A percentile compares a stretch with the other conserved stretches of the same genome.
Conservation (phyloP, 2,797 vertebrate species). For the Limosa lapponica region DNA sequence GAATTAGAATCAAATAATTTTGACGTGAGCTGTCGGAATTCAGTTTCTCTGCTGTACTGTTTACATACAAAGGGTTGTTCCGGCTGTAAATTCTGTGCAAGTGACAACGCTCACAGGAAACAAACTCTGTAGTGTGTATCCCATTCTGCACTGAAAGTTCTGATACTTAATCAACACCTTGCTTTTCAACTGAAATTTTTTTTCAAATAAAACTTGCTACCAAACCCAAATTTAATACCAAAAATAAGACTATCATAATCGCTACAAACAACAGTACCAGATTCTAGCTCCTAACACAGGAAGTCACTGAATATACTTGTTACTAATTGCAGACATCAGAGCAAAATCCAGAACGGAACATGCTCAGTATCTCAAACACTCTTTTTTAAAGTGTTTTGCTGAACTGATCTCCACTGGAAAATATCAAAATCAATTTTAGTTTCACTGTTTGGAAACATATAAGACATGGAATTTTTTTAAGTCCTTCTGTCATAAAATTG, state of each 20-base stretch:
- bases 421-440: not conserved
- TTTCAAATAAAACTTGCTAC: not conserved
- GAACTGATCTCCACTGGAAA: not conserved
- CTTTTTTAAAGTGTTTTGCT: not conserved
- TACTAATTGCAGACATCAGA: not conserved
- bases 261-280: not conserved
- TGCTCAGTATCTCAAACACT: not conserved
- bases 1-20: not conserved
- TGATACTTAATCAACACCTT: not conserved
- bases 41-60: not conserved
- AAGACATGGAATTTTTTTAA: not conserved
- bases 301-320: not conserved
- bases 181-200: not conserved
- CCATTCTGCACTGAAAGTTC: not conserved
- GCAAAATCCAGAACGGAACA: not conserved
- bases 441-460: not conserved
- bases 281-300: not conserved
- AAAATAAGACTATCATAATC: not conserved
- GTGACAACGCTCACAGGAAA: not conserved
- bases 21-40: not conserved
- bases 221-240: not conserved
- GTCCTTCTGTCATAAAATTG: not conserved
- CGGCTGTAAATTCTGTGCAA: not conserved
- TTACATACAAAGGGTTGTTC: not conserved
- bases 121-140: not conserved